Evolutionary conservation across 2,797 vertebrate species (phyloP).

Genomic region (Labroides dimidiatus): DNA sequence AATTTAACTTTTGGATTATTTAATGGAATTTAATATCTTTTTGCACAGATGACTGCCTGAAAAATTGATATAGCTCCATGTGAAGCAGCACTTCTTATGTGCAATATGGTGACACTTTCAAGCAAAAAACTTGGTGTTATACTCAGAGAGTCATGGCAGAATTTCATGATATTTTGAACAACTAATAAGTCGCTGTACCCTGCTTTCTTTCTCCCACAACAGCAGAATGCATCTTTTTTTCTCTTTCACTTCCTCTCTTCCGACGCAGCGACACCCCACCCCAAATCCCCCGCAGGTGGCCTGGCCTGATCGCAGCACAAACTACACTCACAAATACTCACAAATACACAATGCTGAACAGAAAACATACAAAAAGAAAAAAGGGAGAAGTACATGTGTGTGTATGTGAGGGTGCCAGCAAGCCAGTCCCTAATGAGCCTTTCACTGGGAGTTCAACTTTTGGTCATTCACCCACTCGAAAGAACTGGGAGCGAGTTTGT

Average conservation of each 20-base stretch:
- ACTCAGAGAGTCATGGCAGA: constrained; percentile 30
- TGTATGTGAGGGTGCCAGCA: constrained; percentile 64
- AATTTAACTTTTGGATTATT: constrained; percentile 4
- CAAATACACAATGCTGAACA: constrained; percentile 33
- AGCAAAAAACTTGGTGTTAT: constrained; percentile 25
- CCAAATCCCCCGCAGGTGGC: constrained; percentile 83
- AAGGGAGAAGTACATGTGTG: constrained; percentile 9
- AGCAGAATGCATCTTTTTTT: constrained; percentile 42
- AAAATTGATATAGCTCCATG: constrained; percentile 27
- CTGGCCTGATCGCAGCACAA: constrained; percentile 61
- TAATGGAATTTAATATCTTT: constrained; percentile 14
- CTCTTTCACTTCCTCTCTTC: constrained; percentile 36
- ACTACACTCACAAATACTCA: constrained; percentile 41
- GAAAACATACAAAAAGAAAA: constrained; percentile 32
- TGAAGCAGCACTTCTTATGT: no score
- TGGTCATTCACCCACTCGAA: constrained; percentile 73
- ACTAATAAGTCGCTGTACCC: constrained; percentile 33
- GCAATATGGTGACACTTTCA: no score
- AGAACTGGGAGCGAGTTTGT: constrained; percentile 39
- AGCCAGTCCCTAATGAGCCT: constrained; percentile 72
- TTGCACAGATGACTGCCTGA: constrained; percentile 10
- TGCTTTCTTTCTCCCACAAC: constrained; percentile 41
- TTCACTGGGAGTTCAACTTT: constrained; percentile 78
- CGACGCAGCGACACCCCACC: constrained; percentile 63
- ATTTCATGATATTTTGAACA: constrained; percentile 48